Evolutionary conservation across 2,888 invertebrate genomes (phyloP).

Genomic region (Drosophila vallismaia): DNA sequence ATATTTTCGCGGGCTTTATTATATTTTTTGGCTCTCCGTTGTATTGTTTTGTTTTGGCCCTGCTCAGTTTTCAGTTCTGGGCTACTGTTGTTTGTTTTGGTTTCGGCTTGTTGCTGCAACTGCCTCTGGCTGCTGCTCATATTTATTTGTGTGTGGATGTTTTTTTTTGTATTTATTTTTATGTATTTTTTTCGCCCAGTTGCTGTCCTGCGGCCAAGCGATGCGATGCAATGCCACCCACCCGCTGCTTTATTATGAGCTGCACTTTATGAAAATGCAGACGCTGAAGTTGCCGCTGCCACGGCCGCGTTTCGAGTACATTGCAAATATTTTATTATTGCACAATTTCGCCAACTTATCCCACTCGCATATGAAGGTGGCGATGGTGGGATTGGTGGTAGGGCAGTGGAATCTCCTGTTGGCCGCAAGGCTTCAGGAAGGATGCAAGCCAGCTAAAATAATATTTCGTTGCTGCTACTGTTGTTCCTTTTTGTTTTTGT

Average conservation of each 20-base stretch:
- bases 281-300: constrained; percentile 14
- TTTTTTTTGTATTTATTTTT: constrained; percentile 49
- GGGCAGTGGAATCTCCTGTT: constrained; percentile 23
- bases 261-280: constrained; percentile 78
- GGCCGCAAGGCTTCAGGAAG: constrained; percentile 67
- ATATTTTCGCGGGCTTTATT: constrained; percentile 80
- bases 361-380: constrained; percentile 66
- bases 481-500: constrained; percentile 57
- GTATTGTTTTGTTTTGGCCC: constrained; percentile 33
- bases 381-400: background rate
- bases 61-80: constrained; percentile 7
- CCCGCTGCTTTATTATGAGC: constrained; percentile 65
- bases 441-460: constrained; percentile 80
- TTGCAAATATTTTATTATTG: constrained; percentile 81
- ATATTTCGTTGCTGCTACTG: constrained; percentile 72
- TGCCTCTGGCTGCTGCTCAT: constrained; percentile 59
- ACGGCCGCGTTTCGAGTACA: constrained; percentile 67
- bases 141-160: constrained; percentile 64
- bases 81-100: constrained; percentile 68
- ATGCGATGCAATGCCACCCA: constrained; percentile 23
- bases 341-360: constrained; percentile 79
- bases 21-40: constrained; percentile 47
- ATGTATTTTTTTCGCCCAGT: background rate
- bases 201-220: constrained; percentile 33
- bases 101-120: constrained; percentile 56